A percentile compares a stretch with the other conserved stretches of the same genome.
Conservation (phyloP, 2,888 invertebrate species). For the Tipula lateralis region DNA sequence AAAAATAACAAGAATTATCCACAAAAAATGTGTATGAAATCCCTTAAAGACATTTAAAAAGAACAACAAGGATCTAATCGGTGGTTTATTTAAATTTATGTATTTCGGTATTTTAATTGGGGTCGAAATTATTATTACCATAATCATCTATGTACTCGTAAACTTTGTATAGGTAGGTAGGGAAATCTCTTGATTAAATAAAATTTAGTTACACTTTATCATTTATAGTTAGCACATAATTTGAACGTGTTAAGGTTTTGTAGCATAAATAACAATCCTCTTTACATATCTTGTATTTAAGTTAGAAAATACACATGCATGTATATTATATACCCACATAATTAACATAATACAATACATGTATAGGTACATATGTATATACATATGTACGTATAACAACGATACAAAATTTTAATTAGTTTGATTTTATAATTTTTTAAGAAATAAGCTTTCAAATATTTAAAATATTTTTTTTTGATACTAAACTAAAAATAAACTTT, state of each 20-base stretch:
- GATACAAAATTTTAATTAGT: not conserved
- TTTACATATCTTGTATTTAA: no score
- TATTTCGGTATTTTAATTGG: slow-evolving; percentile 11
- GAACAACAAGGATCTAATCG: not conserved
- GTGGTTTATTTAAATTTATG: slow-evolving; percentile 11
- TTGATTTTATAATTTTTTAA: not conserved
- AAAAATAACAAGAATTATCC: not conserved
- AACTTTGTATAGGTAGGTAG: not conserved
- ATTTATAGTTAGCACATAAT: not conserved
- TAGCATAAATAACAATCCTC: not conserved
- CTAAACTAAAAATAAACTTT: not conserved
- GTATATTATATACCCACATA: no score
- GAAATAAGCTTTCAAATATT: not conserved
- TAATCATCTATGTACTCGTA: not conserved
- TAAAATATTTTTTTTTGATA: not conserved
- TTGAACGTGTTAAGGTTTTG: not conserved
- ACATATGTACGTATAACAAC: not conserved
- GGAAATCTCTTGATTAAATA: not conserved
- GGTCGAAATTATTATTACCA: not conserved
- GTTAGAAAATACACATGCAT: no score
- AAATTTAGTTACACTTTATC: not conserved
- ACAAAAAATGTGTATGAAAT: not conserved
- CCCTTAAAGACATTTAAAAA: slow-evolving; percentile 24
- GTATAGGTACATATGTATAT: no score
- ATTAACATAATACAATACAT: not conserved